Evolutionary conservation across 2,888 invertebrate species (phyloP).

Genomic region (Drosophila prolongata): DNA sequence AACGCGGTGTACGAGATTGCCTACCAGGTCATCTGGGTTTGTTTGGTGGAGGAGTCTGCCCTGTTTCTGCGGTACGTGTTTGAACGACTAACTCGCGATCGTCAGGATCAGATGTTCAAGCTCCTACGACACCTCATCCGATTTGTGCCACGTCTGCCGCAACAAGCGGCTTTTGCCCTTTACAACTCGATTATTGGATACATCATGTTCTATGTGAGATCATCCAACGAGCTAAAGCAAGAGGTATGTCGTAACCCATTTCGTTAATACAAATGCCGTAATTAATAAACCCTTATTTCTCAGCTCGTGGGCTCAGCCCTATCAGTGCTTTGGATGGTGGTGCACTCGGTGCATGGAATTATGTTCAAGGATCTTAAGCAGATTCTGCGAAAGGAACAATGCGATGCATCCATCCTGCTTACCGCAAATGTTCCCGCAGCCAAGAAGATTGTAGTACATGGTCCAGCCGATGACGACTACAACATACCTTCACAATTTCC

Average conservation of each 20-base stretch:
- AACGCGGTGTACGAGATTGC: constrained; percentile 98
- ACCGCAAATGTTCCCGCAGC: constrained; percentile 99
- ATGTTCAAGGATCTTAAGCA: constrained; percentile 99
- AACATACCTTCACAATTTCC: constrained; percentile 99
- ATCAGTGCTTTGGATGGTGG: constrained; percentile 98
- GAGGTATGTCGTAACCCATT: constrained; percentile 84
- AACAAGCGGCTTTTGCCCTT: constrained; percentile 98
- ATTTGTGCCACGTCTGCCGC: constrained; percentile 96
- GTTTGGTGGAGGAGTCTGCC: constrained; percentile 98
- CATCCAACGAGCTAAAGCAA: constrained; percentile 97
- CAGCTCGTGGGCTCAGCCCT: constrained; percentile 95
- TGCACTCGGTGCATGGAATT: constrained; percentile 99
- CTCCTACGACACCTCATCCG: constrained; percentile 95
- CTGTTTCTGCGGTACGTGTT: constrained; percentile 97
- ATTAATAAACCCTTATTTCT: background rate
- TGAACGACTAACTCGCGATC: constrained; percentile 96
- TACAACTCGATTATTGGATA: constrained; percentile 99
- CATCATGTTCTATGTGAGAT: constrained; percentile 99
- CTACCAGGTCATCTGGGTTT: constrained; percentile 98
- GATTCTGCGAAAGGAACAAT: constrained; percentile 98
- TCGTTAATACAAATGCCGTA: background rate
- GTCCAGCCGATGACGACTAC: constrained; percentile 92
- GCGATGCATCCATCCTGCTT: constrained; percentile 98
- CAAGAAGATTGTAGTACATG: constrained; percentile 99
- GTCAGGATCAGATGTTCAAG: constrained; percentile 97